These are phyloP conservation scores for Dendroctonus valens DNA, from an alignment of 1,140 invertebrate species.

Conservation along the genomic window DNA sequence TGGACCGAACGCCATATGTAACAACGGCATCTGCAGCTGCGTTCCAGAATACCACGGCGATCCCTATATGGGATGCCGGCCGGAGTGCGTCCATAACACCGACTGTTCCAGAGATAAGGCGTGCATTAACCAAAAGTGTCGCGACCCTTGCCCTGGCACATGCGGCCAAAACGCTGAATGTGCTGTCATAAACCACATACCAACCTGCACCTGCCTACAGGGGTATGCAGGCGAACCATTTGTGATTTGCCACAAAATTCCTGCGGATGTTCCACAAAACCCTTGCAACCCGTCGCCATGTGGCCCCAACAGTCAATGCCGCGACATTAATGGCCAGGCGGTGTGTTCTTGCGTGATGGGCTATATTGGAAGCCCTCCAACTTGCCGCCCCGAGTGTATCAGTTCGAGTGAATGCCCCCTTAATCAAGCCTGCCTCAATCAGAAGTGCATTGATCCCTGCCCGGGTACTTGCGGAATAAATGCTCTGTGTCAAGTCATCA, in stretches of 20 bases:
- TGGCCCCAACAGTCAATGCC: conserved; percentile 65
- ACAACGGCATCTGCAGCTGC: conserved; percentile 63
- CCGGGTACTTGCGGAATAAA: conserved; percentile 62
- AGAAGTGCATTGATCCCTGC: conserved; percentile 74
- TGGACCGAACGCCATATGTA: conserved; percentile 63
- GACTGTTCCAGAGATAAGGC: conserved; percentile 68
- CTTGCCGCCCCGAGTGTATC: conserved; percentile 68
- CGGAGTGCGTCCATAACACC: conserved; percentile 66
- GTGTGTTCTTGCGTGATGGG: conserved; percentile 66
- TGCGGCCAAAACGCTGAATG: conserved; percentile 71
- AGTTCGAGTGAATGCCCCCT: conserved; percentile 66
- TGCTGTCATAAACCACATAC: conserved; percentile 66
- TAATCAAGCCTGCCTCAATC: conserved; percentile 67
- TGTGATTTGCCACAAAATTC: conserved; percentile 57
- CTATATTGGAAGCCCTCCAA: conserved; percentile 66
- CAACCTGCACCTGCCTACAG: conserved; percentile 68
- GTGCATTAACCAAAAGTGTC: conserved; percentile 68
- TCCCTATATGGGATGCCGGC: conserved; percentile 65
- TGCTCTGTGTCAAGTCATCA: conserved; percentile 58
- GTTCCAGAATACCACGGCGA: conserved; percentile 67
- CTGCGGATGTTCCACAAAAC: conserved; percentile 48
- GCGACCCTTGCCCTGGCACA: conserved; percentile 66
- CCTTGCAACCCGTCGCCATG: conserved; percentile 66
- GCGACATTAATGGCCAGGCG: conserved; percentile 59
- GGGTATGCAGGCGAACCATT: conserved; percentile 64